phyloP scores from a whole-genome alignment of 2,888 invertebrate species.

The Rhodophaea formosa region DNA sequence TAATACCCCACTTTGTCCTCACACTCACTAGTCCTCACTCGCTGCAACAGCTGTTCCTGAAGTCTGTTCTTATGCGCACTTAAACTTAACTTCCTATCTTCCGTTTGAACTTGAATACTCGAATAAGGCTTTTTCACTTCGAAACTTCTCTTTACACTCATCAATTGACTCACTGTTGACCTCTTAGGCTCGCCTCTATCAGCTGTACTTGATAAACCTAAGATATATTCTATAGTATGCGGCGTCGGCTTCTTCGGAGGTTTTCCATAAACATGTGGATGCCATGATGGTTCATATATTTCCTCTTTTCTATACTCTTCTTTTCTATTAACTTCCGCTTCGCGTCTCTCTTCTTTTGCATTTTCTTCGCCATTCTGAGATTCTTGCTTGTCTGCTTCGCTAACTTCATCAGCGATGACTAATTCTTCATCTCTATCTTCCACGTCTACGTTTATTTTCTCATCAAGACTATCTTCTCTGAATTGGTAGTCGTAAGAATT shows the following conservation, averaged over 20 bases:
- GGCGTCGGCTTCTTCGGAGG: slow-evolving; percentile 92
- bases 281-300: slow-evolving; percentile 84
- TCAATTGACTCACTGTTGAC: slow-evolving; percentile 54
- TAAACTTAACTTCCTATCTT: slow-evolving; percentile 50
- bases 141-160: slow-evolving; percentile 62
- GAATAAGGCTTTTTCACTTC: slow-evolving; percentile 47
- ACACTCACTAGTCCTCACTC: slow-evolving; percentile 66
- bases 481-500: slow-evolving; percentile 41
- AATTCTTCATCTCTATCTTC: slow-evolving; percentile 54
- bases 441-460: slow-evolving; percentile 60
- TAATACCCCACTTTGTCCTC: slow-evolving; percentile 54
- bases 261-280: slow-evolving; percentile 93
- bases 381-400: slow-evolving; percentile 35
- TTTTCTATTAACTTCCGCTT: slow-evolving; percentile 23
- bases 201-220: slow-evolving; percentile 79
- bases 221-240: slow-evolving; percentile 92
- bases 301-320: slow-evolving; percentile 43
- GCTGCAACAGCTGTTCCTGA: slow-evolving; percentile 69
- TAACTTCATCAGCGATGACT: slow-evolving; percentile 46
- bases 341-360: slow-evolving; percentile 32
- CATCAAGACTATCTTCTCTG: slow-evolving; percentile 46
- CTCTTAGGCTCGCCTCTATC: slow-evolving; percentile 38
- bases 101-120: slow-evolving; percentile 69
- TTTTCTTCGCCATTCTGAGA: slow-evolving; percentile 29
- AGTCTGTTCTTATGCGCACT: slow-evolving; percentile 66